Conservation (phyloP, 1,140 invertebrate species). For the Procambarus clarkii region DNA sequence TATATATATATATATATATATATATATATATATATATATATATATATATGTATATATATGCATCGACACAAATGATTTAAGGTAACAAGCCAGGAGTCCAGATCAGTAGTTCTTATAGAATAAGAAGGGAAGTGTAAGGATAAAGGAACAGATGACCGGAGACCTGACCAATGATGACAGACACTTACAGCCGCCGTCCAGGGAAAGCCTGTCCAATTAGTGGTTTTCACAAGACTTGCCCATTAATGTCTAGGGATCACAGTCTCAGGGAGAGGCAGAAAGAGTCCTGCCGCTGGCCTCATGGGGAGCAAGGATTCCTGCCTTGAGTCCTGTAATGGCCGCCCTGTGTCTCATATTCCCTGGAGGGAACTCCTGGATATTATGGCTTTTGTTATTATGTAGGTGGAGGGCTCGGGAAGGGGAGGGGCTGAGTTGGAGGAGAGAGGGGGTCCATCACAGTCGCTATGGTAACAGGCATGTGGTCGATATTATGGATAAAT, state of each 20-base stretch:
- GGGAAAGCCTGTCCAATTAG: slow-evolving; percentile 65
- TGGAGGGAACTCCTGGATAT: slow-evolving; percentile 6
- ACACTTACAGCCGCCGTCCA: slow-evolving; percentile 59
- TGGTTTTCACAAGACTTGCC: slow-evolving; percentile 62
- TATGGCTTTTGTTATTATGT: neutral
- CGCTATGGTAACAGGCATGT: neutral
- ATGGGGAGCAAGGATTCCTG: slow-evolving; percentile 6
- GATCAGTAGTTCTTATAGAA: too few species aligned
- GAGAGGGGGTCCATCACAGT: neutral
- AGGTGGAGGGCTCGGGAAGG: neutral
- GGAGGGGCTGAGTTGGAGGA: neutral
- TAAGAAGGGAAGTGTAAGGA: too few species aligned
- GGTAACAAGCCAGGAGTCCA: too few species aligned
- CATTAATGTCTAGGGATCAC: slow-evolving; percentile 43
- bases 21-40: slow-evolving; percentile 37
- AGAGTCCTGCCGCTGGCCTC: slow-evolving; percentile 2
- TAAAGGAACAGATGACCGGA: neutral
- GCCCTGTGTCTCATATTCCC: slow-evolving; percentile 21
- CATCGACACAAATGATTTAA: too few species aligned
- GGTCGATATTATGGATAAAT: too few species aligned
- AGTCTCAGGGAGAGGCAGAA: slow-evolving; percentile 15
- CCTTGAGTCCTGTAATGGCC: slow-evolving; percentile 27
- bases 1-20: slow-evolving; percentile 16
- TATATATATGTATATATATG: neutral
- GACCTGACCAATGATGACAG: slow-evolving; percentile 16